Evolutionary conservation across 1,140 invertebrate species (phyloP).

Genomic region (Dendroctonus valens): DNA sequence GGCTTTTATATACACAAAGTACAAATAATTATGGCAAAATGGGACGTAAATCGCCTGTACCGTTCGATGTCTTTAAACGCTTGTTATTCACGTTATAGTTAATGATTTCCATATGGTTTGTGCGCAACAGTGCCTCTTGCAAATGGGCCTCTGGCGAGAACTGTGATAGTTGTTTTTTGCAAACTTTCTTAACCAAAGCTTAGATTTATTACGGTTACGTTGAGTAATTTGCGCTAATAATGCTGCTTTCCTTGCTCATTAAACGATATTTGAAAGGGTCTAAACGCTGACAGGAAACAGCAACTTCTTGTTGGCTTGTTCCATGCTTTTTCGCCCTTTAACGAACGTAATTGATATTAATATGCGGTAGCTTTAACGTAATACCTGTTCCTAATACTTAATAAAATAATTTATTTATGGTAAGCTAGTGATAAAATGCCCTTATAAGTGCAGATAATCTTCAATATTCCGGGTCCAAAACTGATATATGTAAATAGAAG

Average conservation of each 20-base stretch:
- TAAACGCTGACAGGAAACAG: constrained; percentile 2
- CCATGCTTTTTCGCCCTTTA: not conserved
- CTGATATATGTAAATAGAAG: constrained; percentile 4
- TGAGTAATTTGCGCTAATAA: not conserved
- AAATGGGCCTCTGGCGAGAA: no score
- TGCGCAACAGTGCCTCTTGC: no score
- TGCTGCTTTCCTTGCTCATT: not conserved
- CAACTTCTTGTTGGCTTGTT: not conserved
- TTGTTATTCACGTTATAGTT: no score
- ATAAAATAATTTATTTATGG: constrained; percentile 11
- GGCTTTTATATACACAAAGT: no score
- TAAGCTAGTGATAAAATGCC: constrained; percentile 27
- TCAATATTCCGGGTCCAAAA: constrained; percentile 26
- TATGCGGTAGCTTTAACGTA: constrained; percentile 21
- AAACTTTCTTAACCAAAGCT: constrained; percentile 6
- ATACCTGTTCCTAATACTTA: constrained; percentile 23
- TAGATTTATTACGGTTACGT: not conserved
- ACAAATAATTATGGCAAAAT: no score
- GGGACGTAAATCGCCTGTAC: no score
- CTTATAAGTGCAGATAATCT: constrained; percentile 7
- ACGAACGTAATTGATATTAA: constrained; percentile 12
- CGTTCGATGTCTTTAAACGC: no score
- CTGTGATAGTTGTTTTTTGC: not conserved
- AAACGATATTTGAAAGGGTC: not conserved
- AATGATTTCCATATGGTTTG: no score